Evolutionary conservation across 2,797 vertebrate species (phyloP).

Genomic region (Zalophus californianus): DNA sequence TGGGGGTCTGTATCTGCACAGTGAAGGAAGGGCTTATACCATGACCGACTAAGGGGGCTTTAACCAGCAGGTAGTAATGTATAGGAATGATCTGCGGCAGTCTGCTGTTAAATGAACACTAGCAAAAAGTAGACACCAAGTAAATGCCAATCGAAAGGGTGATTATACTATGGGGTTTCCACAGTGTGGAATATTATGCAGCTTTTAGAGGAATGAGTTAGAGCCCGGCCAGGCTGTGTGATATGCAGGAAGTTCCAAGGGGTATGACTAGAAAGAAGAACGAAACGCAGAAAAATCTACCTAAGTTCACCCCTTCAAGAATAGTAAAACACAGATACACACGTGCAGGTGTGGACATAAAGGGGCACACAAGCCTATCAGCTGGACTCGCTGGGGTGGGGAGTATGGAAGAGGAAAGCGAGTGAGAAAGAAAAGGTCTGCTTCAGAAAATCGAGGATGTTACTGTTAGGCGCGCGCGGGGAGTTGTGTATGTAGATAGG

Average conservation of each 20-base stretch:
- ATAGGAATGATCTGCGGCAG: rapidly evolving
- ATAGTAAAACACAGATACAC: too few relatives aligned
- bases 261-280: neutral
- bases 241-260: neutral
- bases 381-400: neutral
- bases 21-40: rapidly evolving
- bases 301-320: neutral
- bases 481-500: neutral
- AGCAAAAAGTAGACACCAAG: neutral
- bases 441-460: neutral
- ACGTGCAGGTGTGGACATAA: too few relatives aligned
- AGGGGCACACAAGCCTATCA: neutral
- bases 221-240: neutral
- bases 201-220: neutral
- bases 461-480: neutral
- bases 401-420: neutral
- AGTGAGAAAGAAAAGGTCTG: too few relatives aligned
- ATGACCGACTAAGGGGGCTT: rapidly evolving
- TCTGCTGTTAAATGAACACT: neutral
- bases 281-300: neutral
- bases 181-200: too few relatives aligned
- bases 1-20: neutral
- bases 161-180: neutral
- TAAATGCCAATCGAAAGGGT: neutral
- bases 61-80: rapidly evolving